phyloP scores from a whole-genome alignment of 2,113 vertebrate genomes.

The Anarhynchus alexandrinus region DNA sequence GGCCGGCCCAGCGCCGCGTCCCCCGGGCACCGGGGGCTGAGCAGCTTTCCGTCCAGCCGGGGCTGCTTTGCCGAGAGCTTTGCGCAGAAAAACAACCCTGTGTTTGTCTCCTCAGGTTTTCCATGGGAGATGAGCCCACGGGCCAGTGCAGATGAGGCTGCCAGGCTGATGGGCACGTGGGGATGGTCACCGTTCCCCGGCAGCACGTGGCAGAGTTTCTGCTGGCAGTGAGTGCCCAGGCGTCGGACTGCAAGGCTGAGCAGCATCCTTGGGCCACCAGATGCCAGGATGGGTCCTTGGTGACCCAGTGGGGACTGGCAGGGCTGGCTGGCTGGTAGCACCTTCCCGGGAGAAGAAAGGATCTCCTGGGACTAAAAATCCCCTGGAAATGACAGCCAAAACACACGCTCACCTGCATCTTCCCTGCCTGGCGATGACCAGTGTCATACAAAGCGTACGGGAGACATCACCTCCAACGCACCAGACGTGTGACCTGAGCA shows the following conservation, averaged over 20 bases:
- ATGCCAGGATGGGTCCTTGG: not conserved
- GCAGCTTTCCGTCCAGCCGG: not conserved
- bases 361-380: not conserved
- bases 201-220: not conserved
- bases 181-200: rapidly evolving
- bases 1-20: not conserved
- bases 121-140: not conserved
- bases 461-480: not conserved
- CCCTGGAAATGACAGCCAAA: not conserved
- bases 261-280: not conserved
- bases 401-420: not conserved
- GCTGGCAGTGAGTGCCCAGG: not conserved
- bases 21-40: not conserved
- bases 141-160: not conserved
- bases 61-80: not conserved
- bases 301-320: not conserved
- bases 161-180: not conserved
- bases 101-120: not conserved
- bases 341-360: not conserved
- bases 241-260: not conserved
- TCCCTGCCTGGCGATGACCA: not conserved
- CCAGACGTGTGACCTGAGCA: not conserved
- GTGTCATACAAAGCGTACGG: not conserved
- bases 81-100: not conserved
- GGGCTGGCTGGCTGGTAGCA: not conserved